Evolutionary conservation across 2,113 vertebrate species (phyloP).

Genomic region (Cinclus cinclus): DNA sequence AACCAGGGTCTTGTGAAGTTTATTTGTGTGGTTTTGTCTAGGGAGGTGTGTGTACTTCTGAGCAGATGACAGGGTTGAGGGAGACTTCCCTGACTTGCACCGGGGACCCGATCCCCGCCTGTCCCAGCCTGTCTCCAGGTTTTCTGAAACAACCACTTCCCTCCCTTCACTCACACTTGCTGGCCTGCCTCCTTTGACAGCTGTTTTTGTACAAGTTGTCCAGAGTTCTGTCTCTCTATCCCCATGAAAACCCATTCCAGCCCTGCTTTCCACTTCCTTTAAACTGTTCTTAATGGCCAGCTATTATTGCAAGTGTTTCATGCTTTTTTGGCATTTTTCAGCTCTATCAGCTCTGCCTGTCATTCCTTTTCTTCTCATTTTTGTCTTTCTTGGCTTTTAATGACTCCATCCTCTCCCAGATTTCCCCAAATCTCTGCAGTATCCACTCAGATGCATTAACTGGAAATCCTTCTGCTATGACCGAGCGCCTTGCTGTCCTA

Average conservation of each 20-base stretch:
- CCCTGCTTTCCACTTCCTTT: neutral
- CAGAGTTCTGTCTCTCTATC: neutral
- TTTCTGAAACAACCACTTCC: neutral
- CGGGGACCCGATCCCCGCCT: rapidly evolving
- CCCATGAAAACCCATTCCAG: neutral
- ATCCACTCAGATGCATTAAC: neutral
- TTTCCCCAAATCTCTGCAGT: neutral
- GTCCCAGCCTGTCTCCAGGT: neutral
- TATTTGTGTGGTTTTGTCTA: neutral
- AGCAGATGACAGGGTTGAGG: neutral
- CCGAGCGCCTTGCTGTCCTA: neutral
- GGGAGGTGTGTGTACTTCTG: neutral
- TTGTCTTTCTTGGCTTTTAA: neutral
- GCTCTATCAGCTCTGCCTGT: neutral
- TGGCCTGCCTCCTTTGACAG: neutral
- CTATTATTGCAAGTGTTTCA: neutral
- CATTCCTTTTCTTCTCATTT: neutral
- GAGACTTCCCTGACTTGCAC: rapidly evolving
- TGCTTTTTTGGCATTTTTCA: neutral
- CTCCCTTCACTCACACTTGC: neutral
- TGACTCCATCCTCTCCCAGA: neutral
- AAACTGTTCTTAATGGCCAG: neutral
- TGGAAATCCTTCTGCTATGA: neutral
- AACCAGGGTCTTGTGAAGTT: neutral
- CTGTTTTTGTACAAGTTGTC: neutral